Conservation (phyloP, 2,113 vertebrate species). For the Lathamus discolor region DNA sequence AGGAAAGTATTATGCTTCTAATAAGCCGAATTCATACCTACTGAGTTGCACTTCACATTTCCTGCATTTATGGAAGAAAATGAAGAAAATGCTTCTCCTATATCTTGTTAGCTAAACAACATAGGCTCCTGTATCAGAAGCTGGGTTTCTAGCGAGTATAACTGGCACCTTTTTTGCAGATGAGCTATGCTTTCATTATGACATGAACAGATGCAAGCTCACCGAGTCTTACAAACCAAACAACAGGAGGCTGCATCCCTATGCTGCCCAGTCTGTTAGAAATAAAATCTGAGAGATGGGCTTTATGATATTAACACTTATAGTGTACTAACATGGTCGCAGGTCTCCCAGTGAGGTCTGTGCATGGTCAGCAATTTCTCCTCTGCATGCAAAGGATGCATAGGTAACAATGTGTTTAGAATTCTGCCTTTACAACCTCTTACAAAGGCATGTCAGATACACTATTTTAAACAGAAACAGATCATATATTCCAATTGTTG, state of each 20-base stretch:
- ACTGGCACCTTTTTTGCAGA: neutral
- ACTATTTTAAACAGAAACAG: neutral
- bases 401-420: neutral
- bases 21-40: neutral
- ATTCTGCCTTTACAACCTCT: neutral
- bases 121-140: neutral
- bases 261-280: neutral
- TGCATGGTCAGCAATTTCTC: neutral
- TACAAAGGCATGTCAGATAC: neutral
- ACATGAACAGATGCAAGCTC: neutral
- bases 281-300: neutral
- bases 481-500: neutral
- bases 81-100: neutral
- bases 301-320: neutral
- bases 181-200: neutral
- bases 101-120: neutral
- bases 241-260: neutral
- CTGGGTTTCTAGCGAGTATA: neutral
- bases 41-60: neutral
- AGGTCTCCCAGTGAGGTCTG: neutral
- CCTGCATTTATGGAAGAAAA: neutral
- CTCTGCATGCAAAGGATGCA: accelerated
- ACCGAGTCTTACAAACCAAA: neutral
- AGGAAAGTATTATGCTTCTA: neutral
- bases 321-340: neutral